Evolutionary conservation across 2,113 vertebrate genomes (phyloP), one percentile per base, ranked within the genome.

Genomic region (Odobenus rosmarus): DNA sequence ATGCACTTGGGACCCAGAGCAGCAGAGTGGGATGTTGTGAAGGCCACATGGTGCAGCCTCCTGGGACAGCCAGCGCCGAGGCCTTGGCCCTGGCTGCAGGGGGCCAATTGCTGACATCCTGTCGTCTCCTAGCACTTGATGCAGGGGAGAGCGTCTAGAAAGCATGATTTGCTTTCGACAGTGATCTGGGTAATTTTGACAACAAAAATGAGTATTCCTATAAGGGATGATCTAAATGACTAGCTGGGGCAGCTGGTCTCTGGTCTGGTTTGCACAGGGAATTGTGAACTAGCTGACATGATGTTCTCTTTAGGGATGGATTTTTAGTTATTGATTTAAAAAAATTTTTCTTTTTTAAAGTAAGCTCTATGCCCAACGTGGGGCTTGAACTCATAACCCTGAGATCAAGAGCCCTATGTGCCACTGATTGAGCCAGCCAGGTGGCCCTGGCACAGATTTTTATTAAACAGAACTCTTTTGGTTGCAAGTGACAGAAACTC

Each of bases 381-480:
- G 72, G 26, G 74, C 42, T 77, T 77, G 15, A 77, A 31, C 74
- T 77, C 42, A 18, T 77, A 26, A 49, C 15, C 74, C 74, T 9
- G 26, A 49, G 42, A 77, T 77, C 72, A 31, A 49, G 74, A 49
- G 42, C 24, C 4, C 7, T 8, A 77, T 31, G 42, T 26, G 28
- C 74, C 28, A 28, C 26, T 77, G 46, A 77, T 76, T 76, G 42
- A 76, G 24, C 42, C 24, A 46, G 72, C 6, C 42, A 76, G 24
- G 42, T 0, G 0, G 0, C 72, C 72, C 26, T 46, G 42, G 26
- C 14, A 42, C 86, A 42, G 69, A 36, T 69, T 94, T 96, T 93
- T 90, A 93, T 67, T 80, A 92, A 82, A 71, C 57, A 90, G 36
- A 82, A 51, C 10, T 77, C 72, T 95, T 71, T 33, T 71, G 67